Evolutionary conservation across 2,888 invertebrate species (phyloP), one percentile per base, ranked within the genome.

Genomic region (Amblyjoppa fuscipennis): DNA sequence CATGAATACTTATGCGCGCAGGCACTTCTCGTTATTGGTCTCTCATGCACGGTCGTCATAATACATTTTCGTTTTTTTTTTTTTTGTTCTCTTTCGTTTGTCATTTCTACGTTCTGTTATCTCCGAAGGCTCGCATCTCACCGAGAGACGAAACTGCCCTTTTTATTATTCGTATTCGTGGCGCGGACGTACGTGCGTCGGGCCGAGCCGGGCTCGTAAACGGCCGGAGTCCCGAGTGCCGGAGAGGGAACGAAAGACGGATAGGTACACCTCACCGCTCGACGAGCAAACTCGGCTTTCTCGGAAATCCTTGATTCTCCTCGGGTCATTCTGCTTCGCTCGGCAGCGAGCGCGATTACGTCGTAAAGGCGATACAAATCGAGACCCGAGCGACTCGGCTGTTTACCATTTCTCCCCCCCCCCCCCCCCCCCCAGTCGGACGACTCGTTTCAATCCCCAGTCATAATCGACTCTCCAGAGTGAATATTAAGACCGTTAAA

Each of bases 221-320:
- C 82, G 85, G 41, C 41, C 86, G 84, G 75, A 83, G 80, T 81
- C 31, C 31, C n/a, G 70, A 71, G 51, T 51, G 31, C 11, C 68
- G 11, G n/a, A 59, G 61, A 78, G 34, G 64, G 25, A 76, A 34
- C 5, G 70, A 45, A 73, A 20, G 34, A 73, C 25, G 76, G 68
- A 64, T 51, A 75, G 20, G 45, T 41, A 74, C 28, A 61, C 41
- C 34, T 45, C 38, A 28, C 9, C 68, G 45, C 61, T 69, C 77
- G 71, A 71, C 70, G 84, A 81, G 78, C 56, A 81, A 73, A 20
- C 25, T 66, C 80, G 76, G 80, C 79, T 78, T 90, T 89, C 90
- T 87, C 85, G 78, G 89, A 90, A 88, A 88, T 87, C 88, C 88
- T 90, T 89, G 87, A 83, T 85, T 73, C 61, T 56, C 38, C 51